Conservation (phyloP, 2,888 invertebrate genomes). For the Prenolepis imparis region DNA sequence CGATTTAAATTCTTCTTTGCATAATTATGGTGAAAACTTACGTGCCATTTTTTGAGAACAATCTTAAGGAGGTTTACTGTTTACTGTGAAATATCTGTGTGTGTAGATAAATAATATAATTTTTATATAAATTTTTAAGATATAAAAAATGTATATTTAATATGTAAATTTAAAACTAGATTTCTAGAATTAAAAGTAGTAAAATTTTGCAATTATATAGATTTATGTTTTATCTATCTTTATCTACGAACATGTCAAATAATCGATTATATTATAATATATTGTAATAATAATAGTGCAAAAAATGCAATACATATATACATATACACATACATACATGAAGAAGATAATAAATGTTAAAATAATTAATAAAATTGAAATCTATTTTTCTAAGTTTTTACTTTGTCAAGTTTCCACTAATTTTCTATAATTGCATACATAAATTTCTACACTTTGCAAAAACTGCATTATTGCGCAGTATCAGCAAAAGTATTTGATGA, state of each 20-base stretch:
- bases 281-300: background rate
- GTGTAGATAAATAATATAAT: too few species aligned
- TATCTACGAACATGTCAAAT: background rate
- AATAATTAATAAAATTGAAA: too few species aligned
- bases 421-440: too few species aligned
- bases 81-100: background rate
- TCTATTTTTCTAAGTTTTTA: too few species aligned
- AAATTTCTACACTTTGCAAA: too few species aligned
- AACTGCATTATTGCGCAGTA: too few species aligned
- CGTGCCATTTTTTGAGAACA: background rate
- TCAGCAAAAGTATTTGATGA: too few species aligned
- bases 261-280: constrained; percentile 3
- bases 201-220: background rate
- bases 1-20: background rate
- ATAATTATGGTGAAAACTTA: background rate
- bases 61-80: background rate
- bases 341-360: too few species aligned
- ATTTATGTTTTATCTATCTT: background rate
- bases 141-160: too few species aligned
- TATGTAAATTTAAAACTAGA: too few species aligned
- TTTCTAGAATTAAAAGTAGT: too few species aligned
- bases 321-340: background rate
- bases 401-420: too few species aligned
- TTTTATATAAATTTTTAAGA: background rate
- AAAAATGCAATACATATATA: background rate